These are phyloP conservation scores for Synergus itoensis DNA, from an alignment of 2,888 invertebrate species.

Conservation along the genomic window DNA sequence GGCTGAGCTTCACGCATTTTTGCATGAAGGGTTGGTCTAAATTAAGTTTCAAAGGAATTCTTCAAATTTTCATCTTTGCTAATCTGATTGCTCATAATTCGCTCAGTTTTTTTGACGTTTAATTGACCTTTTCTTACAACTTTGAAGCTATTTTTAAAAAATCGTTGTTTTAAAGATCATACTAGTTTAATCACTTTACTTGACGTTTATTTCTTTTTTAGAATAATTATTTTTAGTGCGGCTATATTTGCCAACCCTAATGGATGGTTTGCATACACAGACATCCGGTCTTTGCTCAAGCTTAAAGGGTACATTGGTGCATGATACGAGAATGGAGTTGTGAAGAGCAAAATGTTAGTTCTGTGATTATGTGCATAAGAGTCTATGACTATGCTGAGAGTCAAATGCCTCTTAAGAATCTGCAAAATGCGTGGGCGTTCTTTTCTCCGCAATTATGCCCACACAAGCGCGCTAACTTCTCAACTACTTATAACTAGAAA, in stretches of 20 bases:
- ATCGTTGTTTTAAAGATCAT: not conserved
- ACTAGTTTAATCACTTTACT: not conserved
- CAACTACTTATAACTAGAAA: conserved; percentile 49
- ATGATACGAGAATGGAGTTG: not conserved
- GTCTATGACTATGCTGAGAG: conserved; percentile 44
- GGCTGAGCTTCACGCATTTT: not conserved
- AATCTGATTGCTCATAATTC: not conserved
- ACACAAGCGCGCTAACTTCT: conserved; percentile 47
- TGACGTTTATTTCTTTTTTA: not conserved
- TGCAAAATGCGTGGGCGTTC: conserved; percentile 59
- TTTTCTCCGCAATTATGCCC: conserved; percentile 55
- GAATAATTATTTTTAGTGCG: not conserved
- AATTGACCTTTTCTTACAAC: not conserved
- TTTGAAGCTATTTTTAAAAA: not conserved
- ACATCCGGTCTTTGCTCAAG: not conserved
- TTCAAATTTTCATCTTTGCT: not conserved
- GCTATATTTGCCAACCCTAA: not conserved
- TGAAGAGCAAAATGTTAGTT: conserved; percentile 38
- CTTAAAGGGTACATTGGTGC: not conserved
- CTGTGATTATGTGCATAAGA: conserved; percentile 25
- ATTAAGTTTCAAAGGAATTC: not conserved
- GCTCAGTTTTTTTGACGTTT: not conserved
- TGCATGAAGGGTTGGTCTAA: not conserved
- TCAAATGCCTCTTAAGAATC: conserved; percentile 60
- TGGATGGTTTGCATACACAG: not conserved